Evolutionary conservation across 2,888 invertebrate species (phyloP).

Genomic region (Amphiduros pacificus): DNA sequence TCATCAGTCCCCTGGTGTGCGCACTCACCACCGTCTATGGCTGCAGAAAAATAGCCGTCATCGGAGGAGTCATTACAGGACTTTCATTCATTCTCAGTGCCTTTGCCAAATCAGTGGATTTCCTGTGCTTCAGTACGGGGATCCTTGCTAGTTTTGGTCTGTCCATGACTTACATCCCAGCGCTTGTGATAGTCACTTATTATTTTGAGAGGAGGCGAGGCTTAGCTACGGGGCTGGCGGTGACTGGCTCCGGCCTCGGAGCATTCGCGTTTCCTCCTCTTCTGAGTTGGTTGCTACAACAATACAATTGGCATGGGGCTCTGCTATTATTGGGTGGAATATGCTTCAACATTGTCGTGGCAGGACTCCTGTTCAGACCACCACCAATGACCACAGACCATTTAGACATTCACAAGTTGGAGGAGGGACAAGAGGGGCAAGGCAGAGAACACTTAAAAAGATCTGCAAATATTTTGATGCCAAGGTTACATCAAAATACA

Average conservation of each 20-base stretch:
- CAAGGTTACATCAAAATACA: neutral
- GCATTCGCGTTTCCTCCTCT: constrained; percentile 37
- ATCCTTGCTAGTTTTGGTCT: constrained; percentile 32
- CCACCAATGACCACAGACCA: constrained; percentile 8
- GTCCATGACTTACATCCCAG: constrained; percentile 29
- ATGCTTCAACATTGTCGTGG: constrained; percentile 24
- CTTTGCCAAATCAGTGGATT: constrained; percentile 24
- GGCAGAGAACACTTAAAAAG: neutral
- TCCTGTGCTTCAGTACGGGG: constrained; percentile 27
- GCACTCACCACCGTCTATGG: constrained; percentile 27
- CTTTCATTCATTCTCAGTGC: constrained; percentile 24
- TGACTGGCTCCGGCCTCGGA: constrained; percentile 41
- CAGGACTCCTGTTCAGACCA: constrained; percentile 28
- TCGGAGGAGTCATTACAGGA: constrained; percentile 27
- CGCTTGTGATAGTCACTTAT: constrained; percentile 30
- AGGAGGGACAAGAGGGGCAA: neutral
- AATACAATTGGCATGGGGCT: constrained; percentile 37
- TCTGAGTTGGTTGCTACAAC: constrained; percentile 27
- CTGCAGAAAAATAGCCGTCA: constrained; percentile 27
- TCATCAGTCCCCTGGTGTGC: constrained; percentile 31
- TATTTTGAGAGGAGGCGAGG: constrained; percentile 35
- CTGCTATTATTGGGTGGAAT: constrained; percentile 32
- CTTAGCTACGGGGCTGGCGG: constrained; percentile 35
- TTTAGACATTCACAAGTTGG: no score
- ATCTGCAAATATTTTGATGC: neutral